These are phyloP conservation scores for Cyrtorhinus lividipennis DNA, from an alignment of 1,140 invertebrate species.

Conservation along the genomic window DNA sequence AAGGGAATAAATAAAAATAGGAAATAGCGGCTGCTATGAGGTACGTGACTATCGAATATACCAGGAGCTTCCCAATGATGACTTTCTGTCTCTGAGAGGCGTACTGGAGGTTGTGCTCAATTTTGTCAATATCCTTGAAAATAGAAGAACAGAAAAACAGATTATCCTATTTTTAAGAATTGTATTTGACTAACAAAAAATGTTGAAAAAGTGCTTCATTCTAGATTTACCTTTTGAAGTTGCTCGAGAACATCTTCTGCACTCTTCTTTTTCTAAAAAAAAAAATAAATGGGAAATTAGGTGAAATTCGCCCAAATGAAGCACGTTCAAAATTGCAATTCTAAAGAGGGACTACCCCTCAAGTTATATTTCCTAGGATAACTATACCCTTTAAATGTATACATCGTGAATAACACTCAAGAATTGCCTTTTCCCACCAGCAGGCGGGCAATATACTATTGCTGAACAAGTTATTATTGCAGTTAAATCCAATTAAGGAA, in stretches of 20 bases:
- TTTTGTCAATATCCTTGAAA: slow-evolving; percentile 54
- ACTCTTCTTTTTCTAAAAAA: slow-evolving; percentile 63
- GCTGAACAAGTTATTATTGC: too few relatives aligned
- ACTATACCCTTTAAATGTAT: too few relatives aligned
- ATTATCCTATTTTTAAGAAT: background rate
- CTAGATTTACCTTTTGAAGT: slow-evolving; percentile 43
- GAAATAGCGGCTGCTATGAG: slow-evolving; percentile 54
- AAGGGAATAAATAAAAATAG: slow-evolving; percentile 64
- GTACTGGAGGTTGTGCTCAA: slow-evolving; percentile 60
- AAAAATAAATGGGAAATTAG: too few relatives aligned
- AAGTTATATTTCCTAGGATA: too few relatives aligned
- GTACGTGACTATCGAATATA: slow-evolving; percentile 67
- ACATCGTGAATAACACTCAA: too few relatives aligned
- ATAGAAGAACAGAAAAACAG: slow-evolving; percentile 23
- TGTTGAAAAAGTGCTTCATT: slow-evolving; percentile 14
- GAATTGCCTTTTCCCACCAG: too few relatives aligned
- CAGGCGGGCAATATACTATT: too few relatives aligned
- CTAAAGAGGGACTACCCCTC: too few relatives aligned
- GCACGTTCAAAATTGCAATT: too few relatives aligned
- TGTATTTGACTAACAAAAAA: slow-evolving; percentile 13
- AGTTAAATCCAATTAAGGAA: too few relatives aligned
- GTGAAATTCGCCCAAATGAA: too few relatives aligned
- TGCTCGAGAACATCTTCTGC: slow-evolving; percentile 59
- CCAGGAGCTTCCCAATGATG: slow-evolving; percentile 59
- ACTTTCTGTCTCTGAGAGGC: slow-evolving; percentile 66